Evolutionary conservation across 2,113 vertebrate species (phyloP), one percentile per base, ranked within the genome.

Genomic region (Eidolon helvum): DNA sequence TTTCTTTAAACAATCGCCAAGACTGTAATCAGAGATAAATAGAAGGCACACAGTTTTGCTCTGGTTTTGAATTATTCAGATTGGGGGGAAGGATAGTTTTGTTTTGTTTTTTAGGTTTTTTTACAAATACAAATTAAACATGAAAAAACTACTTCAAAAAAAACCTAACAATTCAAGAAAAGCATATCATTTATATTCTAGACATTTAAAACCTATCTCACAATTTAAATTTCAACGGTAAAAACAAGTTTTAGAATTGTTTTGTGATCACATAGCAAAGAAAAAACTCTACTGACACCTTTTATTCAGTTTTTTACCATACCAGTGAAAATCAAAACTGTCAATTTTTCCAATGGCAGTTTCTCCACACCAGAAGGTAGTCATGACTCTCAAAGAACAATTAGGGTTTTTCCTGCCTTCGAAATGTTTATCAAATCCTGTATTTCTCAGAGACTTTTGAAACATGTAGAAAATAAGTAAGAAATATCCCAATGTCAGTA

Each of bases 31-130:
- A 98, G 98, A 98, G 99, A 99, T 99, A 99, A 99, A 99, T 98
- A 99, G 99, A 99, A 99, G 99, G 99, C 99, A 99, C 99, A 99
- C 98, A 98, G 98, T 99, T 99, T 98, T 98, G 98, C 98, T 99
- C 98, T 98, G 82, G 93, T 97, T 97, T 96, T 96, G n/a, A 94
- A 92, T 95, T 96, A 78, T 90, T 69, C 19, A 2, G 78, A 94
- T 96, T 95, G 89, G 72, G 74, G 26, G 35, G 16, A 16, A 19
- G 45, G 79, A 10, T 45, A 19, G 40, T 8, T 14, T 71, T 98
- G 98, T 99, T 98, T 86, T 98, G 98, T 98, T 50, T 50, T 50
- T 50, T 50, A 4, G 15, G 2, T 98, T 98, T 96, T 98, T 97
- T 98, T 98, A 99, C 98, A 99, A 99, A 99, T 98, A 99, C 98